Evolutionary conservation across 2,888 invertebrate species (phyloP).

Genomic region (Drosophila paranaensis): DNA sequence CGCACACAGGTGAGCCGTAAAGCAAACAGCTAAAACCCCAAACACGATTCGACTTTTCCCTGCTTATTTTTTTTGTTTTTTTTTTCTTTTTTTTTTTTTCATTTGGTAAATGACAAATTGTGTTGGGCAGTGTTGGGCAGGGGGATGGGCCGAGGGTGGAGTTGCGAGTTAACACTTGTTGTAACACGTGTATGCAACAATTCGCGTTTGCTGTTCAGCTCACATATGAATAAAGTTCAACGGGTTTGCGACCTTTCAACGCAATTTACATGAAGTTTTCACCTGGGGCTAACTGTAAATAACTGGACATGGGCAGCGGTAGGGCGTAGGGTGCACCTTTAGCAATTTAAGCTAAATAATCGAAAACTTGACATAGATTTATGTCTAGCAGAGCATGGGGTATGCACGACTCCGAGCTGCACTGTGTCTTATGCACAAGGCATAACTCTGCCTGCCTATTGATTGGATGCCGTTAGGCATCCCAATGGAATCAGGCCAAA

Average conservation of each 20-base stretch:
- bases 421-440: too few relatives aligned
- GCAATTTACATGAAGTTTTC: conserved; percentile 65
- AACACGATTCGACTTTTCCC: conserved; percentile 22
- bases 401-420: not conserved
- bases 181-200: conserved; percentile 49
- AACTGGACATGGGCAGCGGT: conserved; percentile 1
- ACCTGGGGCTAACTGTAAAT: conserved; percentile 41
- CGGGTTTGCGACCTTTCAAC: conserved; percentile 64
- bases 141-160: not conserved
- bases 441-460: not conserved
- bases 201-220: conserved; percentile 4
- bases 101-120: conserved; percentile 74
- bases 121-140: conserved; percentile 27
- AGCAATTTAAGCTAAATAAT: conserved; percentile 7
- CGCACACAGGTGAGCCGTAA: conserved; percentile 45
- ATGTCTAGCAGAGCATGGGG: not conserved
- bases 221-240: conserved; percentile 48
- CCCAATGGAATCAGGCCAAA: not conserved
- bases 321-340: not conserved
- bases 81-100: conserved; percentile 37
- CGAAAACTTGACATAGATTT: conserved; percentile 8
- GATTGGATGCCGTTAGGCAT: not conserved
- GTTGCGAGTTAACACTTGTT: conserved; percentile 69
- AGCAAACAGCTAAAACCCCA: conserved; percentile 22
- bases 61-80: not conserved